Percentiles rank a stretch among this genome's conserved stretches.
These are phyloP conservation scores for Scytalopus superciliaris DNA, from an alignment of 2,113 vertebrate species.

Conservation along the genomic window DNA sequence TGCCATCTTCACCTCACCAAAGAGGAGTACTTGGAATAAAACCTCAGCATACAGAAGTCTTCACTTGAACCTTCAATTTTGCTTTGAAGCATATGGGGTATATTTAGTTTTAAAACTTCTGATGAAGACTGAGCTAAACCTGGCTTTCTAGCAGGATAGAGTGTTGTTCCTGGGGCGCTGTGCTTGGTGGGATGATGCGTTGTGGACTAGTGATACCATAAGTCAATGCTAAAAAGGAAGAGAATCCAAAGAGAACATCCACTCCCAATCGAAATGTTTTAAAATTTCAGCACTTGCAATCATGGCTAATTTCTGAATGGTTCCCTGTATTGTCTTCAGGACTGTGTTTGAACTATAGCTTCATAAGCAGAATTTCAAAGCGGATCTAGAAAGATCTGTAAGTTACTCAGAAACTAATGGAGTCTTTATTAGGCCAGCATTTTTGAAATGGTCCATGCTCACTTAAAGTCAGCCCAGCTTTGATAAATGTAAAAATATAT, in stretches of 20 bases:
- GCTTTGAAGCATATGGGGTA: slow-evolving; percentile 42
- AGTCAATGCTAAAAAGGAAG: neutral
- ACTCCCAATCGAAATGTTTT: neutral
- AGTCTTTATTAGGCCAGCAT: neutral
- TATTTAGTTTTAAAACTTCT: slow-evolving; percentile 44
- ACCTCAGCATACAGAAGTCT: slow-evolving; percentile 42
- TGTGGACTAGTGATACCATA: neutral
- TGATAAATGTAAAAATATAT: neutral
- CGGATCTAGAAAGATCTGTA: neutral
- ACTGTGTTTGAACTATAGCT: neutral
- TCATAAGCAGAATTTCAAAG: neutral
- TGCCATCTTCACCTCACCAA: slow-evolving; percentile 38
- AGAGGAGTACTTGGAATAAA: slow-evolving; percentile 56
- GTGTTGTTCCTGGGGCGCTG: slow-evolving; percentile 7
- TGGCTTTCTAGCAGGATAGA: slow-evolving; percentile 15
- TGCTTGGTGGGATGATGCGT: neutral
- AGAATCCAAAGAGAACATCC: neutral
- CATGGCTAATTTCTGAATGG: neutral
- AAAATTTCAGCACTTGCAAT: neutral
- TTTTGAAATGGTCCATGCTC: neutral
- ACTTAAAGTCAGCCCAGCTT: neutral
- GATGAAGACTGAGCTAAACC: slow-evolving; percentile 30
- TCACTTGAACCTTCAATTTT: slow-evolving; percentile 48
- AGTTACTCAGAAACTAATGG: neutral
- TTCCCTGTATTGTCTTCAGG: neutral